phyloP scores from a whole-genome alignment of 2,888 invertebrate species.

The Neuroscelio doddi region DNA sequence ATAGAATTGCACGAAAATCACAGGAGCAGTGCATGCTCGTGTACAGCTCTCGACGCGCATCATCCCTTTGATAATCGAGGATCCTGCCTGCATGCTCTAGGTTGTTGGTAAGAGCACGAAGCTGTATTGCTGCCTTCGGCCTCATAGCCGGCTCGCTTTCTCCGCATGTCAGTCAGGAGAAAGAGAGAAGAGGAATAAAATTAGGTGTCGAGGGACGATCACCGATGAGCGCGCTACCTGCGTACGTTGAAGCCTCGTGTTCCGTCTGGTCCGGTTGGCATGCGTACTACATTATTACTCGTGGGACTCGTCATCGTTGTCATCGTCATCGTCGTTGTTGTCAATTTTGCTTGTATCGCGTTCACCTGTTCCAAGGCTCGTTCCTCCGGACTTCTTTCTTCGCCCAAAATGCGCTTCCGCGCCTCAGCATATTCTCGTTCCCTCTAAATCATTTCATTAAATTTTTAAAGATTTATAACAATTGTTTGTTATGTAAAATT shows the following conservation, averaged over 20 bases:
- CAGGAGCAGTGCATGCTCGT: conserved; percentile 4
- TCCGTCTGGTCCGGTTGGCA: conserved; percentile 87
- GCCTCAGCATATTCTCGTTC: conserved; percentile 96
- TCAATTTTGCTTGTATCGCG: conserved; percentile 29
- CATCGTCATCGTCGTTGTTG: too few species aligned
- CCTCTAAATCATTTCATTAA: conserved; percentile 73
- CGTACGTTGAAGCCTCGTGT: conserved; percentile 80
- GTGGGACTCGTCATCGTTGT: conserved; percentile 20
- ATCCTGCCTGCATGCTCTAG: conserved; percentile 3
- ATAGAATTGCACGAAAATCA: conserved; percentile 30
- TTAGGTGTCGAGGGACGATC: conserved; percentile 55
- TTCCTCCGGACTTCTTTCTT: conserved; percentile 86
- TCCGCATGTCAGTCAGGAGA: conserved; percentile 35
- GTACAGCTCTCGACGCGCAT: conserved; percentile 6
- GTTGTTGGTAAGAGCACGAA: conserved; percentile 16
- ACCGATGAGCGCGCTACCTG: conserved; percentile 75
- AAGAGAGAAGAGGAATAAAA: conserved; percentile 62
- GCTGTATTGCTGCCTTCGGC: conserved; percentile 59
- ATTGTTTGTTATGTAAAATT: conserved; percentile 4
- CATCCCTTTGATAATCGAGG: background rate
- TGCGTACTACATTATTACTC: conserved; percentile 76
- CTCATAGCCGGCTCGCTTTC: conserved; percentile 65
- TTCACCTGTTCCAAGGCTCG: conserved; percentile 59
- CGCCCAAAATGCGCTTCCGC: conserved; percentile 90
- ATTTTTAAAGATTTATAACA: background rate